Conservation (phyloP, 2,113 vertebrate genomes). For the Coryphaenoides rupestris region DNA sequence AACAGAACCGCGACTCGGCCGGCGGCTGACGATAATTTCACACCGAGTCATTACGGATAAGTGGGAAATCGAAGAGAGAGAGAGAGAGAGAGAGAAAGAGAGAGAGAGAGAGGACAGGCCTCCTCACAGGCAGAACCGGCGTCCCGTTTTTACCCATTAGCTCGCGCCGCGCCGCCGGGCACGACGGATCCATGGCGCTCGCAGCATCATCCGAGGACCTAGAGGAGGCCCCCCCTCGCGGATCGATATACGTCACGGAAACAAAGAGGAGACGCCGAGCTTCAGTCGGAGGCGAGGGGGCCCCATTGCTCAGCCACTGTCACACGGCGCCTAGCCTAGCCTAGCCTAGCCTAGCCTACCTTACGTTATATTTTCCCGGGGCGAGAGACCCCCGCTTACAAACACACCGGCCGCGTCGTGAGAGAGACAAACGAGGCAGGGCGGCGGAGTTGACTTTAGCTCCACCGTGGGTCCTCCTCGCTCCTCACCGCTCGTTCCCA, state of each 20-base stretch:
- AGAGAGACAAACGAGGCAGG: constrained; percentile 34
- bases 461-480: constrained; percentile 29
- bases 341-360: too few relatives aligned
- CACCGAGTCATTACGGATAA: background rate
- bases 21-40: background rate
- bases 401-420: too few relatives aligned
- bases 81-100: too few relatives aligned
- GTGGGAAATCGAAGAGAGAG: background rate
- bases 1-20: background rate
- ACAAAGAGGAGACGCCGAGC: constrained; percentile 64
- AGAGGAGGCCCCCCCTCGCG: constrained; percentile 57
- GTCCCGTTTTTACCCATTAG: constrained; percentile 5
- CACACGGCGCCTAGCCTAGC: too few relatives aligned
- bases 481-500: too few relatives aligned
- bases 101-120: too few relatives aligned
- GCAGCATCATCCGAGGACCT: constrained; percentile 27
- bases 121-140: background rate
- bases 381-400: constrained; percentile 14
- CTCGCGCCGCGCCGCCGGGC: background rate
- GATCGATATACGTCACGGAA: constrained; percentile 69
- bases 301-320: constrained; percentile 63
- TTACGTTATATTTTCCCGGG: too few relatives aligned
- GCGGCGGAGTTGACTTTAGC: constrained; percentile 33
- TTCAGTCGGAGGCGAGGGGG: constrained; percentile 56
- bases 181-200: constrained; percentile 27